Percentiles rank a stretch among this genome's conserved stretches.
Evolutionary conservation across 2,888 invertebrate genomes (phyloP).

Genomic region (Diaperis boleti): DNA sequence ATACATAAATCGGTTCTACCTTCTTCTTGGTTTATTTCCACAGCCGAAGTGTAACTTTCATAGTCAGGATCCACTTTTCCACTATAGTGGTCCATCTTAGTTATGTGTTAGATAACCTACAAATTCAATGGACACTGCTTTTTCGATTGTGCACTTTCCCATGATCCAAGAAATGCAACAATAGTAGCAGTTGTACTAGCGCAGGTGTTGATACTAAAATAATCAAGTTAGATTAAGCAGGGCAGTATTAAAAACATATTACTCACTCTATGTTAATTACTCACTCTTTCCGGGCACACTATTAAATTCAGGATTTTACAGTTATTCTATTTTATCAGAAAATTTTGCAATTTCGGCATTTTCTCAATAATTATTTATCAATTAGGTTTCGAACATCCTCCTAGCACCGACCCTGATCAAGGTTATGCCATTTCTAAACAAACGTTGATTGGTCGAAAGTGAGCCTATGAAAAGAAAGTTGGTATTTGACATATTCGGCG

Average conservation of each 20-base stretch:
- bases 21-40: slow-evolving; percentile 56
- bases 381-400: slow-evolving; percentile 8
- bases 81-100: background rate
- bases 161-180: no score
- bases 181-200: background rate
- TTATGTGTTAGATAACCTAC: background rate
- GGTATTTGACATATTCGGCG: no score
- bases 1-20: slow-evolving; percentile 47
- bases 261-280: no score
- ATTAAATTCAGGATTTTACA: no score
- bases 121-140: background rate
- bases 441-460: background rate
- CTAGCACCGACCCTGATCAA: slow-evolving; percentile 20
- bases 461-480: slow-evolving; percentile 2
- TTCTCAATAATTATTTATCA: no score
- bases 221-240: no score
- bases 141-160: no score
- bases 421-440: no score
- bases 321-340: no score
- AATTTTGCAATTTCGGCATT: no score
- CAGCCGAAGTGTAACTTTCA: slow-evolving; percentile 54
- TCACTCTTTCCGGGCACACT: no score
- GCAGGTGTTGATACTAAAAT: slow-evolving; percentile 11
- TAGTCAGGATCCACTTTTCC: slow-evolving; percentile 59
- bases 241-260: no score